Evolutionary conservation across 2,797 vertebrate genomes (phyloP), one percentile per base, ranked within the genome.

Genomic region (Acanthiza pusilla): DNA sequence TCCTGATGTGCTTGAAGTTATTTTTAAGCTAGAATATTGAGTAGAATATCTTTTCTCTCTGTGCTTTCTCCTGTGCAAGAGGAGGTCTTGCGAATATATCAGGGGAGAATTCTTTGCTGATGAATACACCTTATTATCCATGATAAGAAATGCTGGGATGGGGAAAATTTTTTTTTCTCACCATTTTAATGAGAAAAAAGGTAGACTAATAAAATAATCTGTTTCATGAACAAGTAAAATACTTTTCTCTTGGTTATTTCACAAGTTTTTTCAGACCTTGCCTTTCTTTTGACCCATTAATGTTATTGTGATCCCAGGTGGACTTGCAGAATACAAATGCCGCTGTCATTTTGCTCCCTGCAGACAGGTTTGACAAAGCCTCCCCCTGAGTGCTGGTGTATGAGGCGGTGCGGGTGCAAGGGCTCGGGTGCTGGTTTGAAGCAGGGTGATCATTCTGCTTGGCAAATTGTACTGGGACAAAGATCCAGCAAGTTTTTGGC

Each of bases 321-420:
- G 54, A 16, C 25, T 57, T 36, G 62, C 34, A 87, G 74, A 73
- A 30, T 48, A 54, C 16, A 29, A 50, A 30, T 22, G 27, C 10
- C n/a, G 7, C 55, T 54, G 51, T 21, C 27, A 23, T 65, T 84
- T 67, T 55, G 11, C 38, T 54, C 36, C 75, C 48, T 40, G 53
- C 53, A 50, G 61, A 17, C 11, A 22, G 36, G 53, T 48, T 29
- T 21, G 66, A 38, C 20, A 48, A 36, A 42, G 26, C 0, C 7
- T 9, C 13, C 9, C 10, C 18, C 18, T 7, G 1, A 1, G 5
- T 2, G 4, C 66, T 26, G 76, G 26, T 15, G 36, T 8, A 6
- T 29, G 4, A 25, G 57, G 67, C 0, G 0, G n/a, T 72, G 50
- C 0, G 3, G 53, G 2, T 54, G 45, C 45, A 4, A 29, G 36